These are phyloP conservation scores for Ctenoplectra terminalis DNA, from an alignment of 1,140 invertebrate genomes.

Conservation along the genomic window DNA sequence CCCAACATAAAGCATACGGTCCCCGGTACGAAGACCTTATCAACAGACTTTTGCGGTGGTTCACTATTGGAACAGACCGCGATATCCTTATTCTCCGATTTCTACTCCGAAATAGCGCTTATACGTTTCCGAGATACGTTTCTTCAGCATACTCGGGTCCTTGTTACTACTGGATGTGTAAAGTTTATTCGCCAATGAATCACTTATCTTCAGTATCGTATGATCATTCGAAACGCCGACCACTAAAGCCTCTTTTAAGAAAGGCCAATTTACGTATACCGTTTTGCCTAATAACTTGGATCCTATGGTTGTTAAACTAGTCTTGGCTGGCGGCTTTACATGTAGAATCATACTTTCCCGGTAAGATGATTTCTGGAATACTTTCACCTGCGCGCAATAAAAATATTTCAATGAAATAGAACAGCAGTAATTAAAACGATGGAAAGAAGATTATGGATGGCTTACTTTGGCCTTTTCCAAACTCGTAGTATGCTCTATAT, in stretches of 20 bases:
- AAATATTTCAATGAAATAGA: neutral
- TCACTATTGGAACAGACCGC: conserved; percentile 79
- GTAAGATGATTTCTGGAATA: conserved; percentile 93
- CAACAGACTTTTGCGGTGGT: conserved; percentile 83
- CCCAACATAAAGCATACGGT: conserved; percentile 90
- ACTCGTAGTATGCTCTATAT: conserved; percentile 89
- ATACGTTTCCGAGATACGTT: conserved; percentile 78
- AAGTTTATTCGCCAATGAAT: conserved; percentile 7
- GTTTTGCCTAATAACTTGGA: conserved; percentile 87
- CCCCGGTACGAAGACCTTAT: conserved; percentile 88
- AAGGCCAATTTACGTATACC: conserved; percentile 94
- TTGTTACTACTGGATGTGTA: conserved; percentile 47
- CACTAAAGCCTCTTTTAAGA: conserved; percentile 88
- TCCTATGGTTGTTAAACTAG: conserved; percentile 82
- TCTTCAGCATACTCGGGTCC: conserved; percentile 56
- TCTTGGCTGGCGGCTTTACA: conserved; percentile 80
- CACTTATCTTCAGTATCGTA: conserved; percentile 51
- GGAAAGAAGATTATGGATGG: neutral
- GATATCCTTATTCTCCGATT: conserved; percentile 86
- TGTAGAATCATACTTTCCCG: conserved; percentile 92
- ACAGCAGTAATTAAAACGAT: neutral
- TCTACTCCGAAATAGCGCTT: conserved; percentile 88
- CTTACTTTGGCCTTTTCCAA: conserved; percentile 86
- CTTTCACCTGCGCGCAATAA: conserved; percentile 84
- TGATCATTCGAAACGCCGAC: conserved; percentile 65